Percentiles rank a stretch among this genome's conserved stretches.
These are phyloP conservation scores for Anarsia innoxiella DNA, from an alignment of 2,888 invertebrate genomes.

Conservation along the genomic window DNA sequence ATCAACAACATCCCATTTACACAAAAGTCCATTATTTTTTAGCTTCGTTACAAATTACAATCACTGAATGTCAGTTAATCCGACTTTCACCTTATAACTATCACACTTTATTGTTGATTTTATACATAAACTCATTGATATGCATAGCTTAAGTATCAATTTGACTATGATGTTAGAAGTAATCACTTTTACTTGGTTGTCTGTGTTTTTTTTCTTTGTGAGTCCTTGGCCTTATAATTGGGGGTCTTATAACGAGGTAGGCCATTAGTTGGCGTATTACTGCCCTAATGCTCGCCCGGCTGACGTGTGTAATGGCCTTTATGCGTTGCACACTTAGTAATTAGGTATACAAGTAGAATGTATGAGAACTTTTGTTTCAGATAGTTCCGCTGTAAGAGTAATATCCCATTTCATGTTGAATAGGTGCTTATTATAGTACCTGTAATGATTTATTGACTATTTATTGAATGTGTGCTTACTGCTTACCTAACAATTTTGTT, in stretches of 20 bases:
- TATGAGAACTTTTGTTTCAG: not conserved
- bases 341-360: conserved; percentile 6
- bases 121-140: conserved; percentile 15
- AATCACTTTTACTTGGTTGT: conserved; percentile 18
- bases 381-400: too few species aligned
- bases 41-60: too few species aligned
- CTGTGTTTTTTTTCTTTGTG: conserved; percentile 25
- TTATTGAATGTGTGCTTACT: too few species aligned
- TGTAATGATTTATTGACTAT: too few species aligned
- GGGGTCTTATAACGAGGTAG: conserved; percentile 41
- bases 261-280: conserved; percentile 44
- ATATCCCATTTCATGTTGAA: too few species aligned
- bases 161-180: conserved; percentile 28
- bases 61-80: too few species aligned
- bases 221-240: conserved; percentile 48
- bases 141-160: conserved; percentile 18
- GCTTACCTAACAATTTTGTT: too few species aligned
- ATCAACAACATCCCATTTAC: not conserved
- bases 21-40: not conserved
- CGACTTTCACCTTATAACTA: conserved; percentile 1
- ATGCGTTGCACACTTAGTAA: conserved; percentile 16
- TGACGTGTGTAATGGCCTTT: conserved; percentile 43
- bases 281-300: conserved; percentile 39
- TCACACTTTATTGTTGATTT: conserved; percentile 6
- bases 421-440: too few species aligned